Base-by-base conservation (phyloP, 2,888 invertebrate genomes). In the Tachina grossa region DNA sequence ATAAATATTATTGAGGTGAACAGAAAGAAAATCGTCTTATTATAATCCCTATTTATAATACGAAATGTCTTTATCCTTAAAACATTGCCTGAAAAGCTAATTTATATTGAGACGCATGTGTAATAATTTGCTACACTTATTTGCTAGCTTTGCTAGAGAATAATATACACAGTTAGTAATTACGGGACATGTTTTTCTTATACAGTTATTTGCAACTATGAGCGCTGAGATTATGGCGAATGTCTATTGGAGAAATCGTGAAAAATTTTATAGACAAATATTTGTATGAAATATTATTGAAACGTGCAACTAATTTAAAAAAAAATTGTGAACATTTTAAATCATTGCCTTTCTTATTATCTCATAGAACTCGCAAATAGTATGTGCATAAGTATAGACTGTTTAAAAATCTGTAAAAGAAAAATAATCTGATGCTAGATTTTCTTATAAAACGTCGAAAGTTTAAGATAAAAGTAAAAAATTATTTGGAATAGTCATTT, bases 231-330 rank as follows among this genome's bases (percentile, higher is more conserved):
- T 74, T 80, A 51, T 53, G 22, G 31, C n/a, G 47, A 61, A 69
- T 80, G 76, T 63, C 14, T 77, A 43, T 77, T 77, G 43, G 81
- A 81, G 79, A 84, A 84, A 81, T 84, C 55, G 80, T 81, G 68
- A 81, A 84, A 57, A 80, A 31, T 71, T 53, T 41, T n/a, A 13
- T 59, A 61, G 61, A 72, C 76, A 66, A n/a, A 31, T 31, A 63
- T 66, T 51, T 74, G 8, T 45, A 41, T 57, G 1, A 78, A 71
- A 71, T 82, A 75, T 45, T 57, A 65, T 55, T 14, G 63, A 68
- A 78, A 81, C 77, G 68, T 85, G 55, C 63, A 47, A 63, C 45
- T 85, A 57, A 11, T 49, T 13, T 22, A 66, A 76, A 59, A 43
- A 65, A 71, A 43, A 65, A 71, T 65, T 57, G 57, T 49, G 39